Evolutionary conservation across 2,888 invertebrate species (phyloP).

Genomic region (Ormyrus nitidulus): DNA sequence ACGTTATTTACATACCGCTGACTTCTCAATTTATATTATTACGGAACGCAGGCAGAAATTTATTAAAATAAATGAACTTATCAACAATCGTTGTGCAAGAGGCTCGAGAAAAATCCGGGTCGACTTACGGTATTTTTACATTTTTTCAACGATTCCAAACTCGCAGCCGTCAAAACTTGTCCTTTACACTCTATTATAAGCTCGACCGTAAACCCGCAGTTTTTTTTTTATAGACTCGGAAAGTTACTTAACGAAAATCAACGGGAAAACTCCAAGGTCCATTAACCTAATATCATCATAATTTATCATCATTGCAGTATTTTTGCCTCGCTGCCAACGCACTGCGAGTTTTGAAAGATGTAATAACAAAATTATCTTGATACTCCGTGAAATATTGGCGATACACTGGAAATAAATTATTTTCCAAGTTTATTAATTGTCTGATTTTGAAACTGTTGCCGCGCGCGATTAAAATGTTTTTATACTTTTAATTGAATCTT

Average conservation of each 20-base stretch:
- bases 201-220: slow-evolving; percentile 2
- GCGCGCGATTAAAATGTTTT: too few relatives aligned
- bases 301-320: too few relatives aligned
- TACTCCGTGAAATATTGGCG: too few relatives aligned
- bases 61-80: slow-evolving; percentile 3
- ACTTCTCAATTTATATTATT: too few relatives aligned
- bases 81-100: not conserved
- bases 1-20: too few relatives aligned
- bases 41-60: too few relatives aligned
- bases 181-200: slow-evolving; percentile 32
- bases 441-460: too few relatives aligned
- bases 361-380: too few relatives aligned
- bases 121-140: not conserved
- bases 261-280: too few relatives aligned
- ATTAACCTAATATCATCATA: too few relatives aligned
- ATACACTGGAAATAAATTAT: not conserved
- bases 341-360: too few relatives aligned
- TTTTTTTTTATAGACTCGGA: slow-evolving; percentile 6
- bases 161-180: slow-evolving; percentile 10
- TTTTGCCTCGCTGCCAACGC: not conserved
- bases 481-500: too few relatives aligned
- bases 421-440: not conserved
- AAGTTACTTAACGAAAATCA: not conserved
- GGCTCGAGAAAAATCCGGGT: slow-evolving; percentile 7
- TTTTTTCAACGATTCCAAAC: slow-evolving; percentile 5